Conservation (phyloP, 2,797 vertebrate genomes). For the Malurus splendens region DNA sequence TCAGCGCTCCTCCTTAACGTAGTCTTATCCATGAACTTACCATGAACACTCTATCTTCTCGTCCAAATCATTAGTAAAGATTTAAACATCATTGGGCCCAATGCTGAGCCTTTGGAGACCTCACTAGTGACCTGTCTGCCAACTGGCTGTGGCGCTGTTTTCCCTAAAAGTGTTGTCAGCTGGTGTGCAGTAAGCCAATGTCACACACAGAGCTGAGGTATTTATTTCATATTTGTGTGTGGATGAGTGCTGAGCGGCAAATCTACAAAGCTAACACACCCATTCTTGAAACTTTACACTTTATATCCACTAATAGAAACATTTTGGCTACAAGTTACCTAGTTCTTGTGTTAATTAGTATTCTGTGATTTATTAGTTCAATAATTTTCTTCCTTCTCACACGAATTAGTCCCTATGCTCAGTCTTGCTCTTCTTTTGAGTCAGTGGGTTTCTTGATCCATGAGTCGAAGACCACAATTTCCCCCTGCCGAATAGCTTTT, state of each 20-base stretch:
- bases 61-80: neutral
- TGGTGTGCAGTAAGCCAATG: neutral
- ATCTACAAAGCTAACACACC: neutral
- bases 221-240: neutral
- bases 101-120: accelerated
- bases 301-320: neutral
- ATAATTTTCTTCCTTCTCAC: neutral
- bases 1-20: neutral
- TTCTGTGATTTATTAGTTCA: accelerated
- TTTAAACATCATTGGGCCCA: neutral
- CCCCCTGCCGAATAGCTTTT: neutral
- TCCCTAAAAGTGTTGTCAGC: neutral
- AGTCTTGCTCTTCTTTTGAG: neutral
- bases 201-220: neutral
- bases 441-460: neutral
- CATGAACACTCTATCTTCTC: neutral
- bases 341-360: neutral
- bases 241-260: neutral
- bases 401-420: neutral
- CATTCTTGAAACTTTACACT: neutral
- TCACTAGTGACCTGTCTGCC: neutral
- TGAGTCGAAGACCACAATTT: accelerated
- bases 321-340: neutral
- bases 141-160: neutral
- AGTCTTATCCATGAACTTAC: neutral